phyloP scores from a whole-genome alignment of 2,113 vertebrate genomes.

The Archocentrus centrarchus region DNA sequence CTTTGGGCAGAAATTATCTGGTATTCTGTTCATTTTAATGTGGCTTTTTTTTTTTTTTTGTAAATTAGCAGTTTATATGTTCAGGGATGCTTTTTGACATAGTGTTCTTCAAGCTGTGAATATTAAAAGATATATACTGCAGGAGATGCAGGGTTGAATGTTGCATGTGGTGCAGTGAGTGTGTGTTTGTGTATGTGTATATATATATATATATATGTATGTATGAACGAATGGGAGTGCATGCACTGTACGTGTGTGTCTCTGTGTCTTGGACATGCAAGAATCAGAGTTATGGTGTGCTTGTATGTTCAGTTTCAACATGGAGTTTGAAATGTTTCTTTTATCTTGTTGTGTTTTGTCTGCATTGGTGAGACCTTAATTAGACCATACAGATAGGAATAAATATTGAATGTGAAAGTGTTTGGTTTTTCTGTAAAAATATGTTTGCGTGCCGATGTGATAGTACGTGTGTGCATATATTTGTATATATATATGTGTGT shows the following conservation, averaged over 20 bases:
- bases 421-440: neutral
- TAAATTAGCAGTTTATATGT: neutral
- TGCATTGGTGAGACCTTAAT: neutral
- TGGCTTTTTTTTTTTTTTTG: neutral
- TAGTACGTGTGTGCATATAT: neutral
- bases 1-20: neutral
- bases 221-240: neutral
- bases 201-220: neutral
- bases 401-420: conserved; percentile 7
- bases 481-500: neutral
- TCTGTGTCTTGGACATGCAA: neutral
- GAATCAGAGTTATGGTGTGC: neutral
- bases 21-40: neutral
- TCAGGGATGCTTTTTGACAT: neutral
- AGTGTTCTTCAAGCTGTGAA: too few species aligned
- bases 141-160: too few species aligned
- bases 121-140: too few species aligned
- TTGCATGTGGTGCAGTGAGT: neutral
- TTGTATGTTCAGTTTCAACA: neutral
- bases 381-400: neutral
- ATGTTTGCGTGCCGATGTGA: neutral
- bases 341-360: neutral
- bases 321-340: neutral
- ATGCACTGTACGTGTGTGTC: neutral
- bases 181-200: neutral